Percentiles rank a stretch among this genome's conserved stretches.
These are phyloP conservation scores for Agrochola lota DNA, from an alignment of 2,888 invertebrate genomes.

Conservation along the genomic window DNA sequence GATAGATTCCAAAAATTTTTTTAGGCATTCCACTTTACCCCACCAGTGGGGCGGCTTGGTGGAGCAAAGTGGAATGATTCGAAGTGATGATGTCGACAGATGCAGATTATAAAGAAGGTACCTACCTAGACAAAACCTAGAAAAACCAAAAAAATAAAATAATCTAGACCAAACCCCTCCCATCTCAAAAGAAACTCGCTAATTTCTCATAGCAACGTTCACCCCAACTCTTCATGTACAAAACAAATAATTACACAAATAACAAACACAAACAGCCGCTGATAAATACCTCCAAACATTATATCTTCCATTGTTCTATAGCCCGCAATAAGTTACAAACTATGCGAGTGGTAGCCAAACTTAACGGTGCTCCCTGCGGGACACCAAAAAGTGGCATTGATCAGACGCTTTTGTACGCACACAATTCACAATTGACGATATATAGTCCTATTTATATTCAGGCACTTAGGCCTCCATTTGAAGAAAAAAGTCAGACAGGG, in stretches of 20 bases:
- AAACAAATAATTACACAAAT: conserved; percentile 35
- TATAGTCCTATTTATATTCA: conserved; percentile 54
- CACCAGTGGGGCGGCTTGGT: too few relatives aligned
- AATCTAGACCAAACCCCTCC: neutral
- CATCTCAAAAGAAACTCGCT: neutral
- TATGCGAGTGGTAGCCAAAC: conserved; percentile 58
- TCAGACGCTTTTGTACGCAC: conserved; percentile 65
- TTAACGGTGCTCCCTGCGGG: conserved; percentile 58
- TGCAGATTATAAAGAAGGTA: neutral
- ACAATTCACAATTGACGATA: conserved; percentile 65
- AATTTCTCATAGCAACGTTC: neutral
- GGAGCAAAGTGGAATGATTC: too few relatives aligned
- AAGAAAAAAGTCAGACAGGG: conserved; percentile 56
- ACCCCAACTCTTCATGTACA: neutral
- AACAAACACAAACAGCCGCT: conserved; percentile 34
- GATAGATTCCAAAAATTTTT: too few relatives aligned
- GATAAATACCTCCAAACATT: conserved; percentile 49
- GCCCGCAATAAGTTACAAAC: conserved; percentile 55
- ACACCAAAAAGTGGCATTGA: conserved; percentile 64
- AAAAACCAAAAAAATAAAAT: neutral
- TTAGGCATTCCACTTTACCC: too few relatives aligned
- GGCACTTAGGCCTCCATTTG: conserved; percentile 59
- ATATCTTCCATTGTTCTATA: conserved; percentile 53
- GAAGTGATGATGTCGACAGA: neutral
- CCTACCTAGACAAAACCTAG: neutral